Conservation (phyloP, 2,797 vertebrate genomes). For the Pempheris klunzingeri region DNA sequence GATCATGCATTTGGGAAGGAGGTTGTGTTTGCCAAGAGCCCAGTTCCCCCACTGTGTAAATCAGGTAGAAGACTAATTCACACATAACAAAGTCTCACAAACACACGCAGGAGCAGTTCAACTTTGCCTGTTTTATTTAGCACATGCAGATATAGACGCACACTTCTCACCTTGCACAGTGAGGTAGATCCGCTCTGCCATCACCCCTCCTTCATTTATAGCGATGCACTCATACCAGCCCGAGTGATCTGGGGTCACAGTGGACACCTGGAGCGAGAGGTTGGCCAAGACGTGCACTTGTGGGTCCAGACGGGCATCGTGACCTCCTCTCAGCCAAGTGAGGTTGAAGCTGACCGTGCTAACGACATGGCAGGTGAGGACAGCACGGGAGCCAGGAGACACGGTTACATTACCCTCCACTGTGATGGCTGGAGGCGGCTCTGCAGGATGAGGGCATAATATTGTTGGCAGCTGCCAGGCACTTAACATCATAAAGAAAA, state of each 20-base stretch:
- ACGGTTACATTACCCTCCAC: conserved; percentile 86
- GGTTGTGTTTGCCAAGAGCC: conserved; percentile 46
- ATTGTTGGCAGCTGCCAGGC: conserved; percentile 7
- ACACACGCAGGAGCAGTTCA: not conserved
- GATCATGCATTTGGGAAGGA: conserved; percentile 54
- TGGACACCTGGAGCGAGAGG: conserved; percentile 89
- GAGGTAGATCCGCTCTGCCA: conserved; percentile 86
- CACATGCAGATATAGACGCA: not conserved
- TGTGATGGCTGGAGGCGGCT: conserved; percentile 92
- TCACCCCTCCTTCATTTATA: conserved; percentile 89
- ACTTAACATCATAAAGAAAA: conserved; percentile 15
- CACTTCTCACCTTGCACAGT: conserved; percentile 90
- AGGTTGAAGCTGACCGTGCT: conserved; percentile 93
- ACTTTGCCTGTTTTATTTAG: not conserved
- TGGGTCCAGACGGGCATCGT: conserved; percentile 82
- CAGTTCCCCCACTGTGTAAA: conserved; percentile 42
- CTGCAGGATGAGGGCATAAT: conserved; percentile 75
- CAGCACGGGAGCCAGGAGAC: conserved; percentile 83
- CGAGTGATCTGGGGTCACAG: conserved; percentile 80
- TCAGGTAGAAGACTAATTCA: conserved; percentile 27
- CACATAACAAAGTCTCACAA: conserved; percentile 8
- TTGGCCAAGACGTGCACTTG: conserved; percentile 82
- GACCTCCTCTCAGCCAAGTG: conserved; percentile 89
- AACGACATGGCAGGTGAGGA: conserved; percentile 89
- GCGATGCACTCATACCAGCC: conserved; percentile 92